Base-by-base conservation (phyloP, 2,797 vertebrate species). In the Acrossocheilus fasciatus region DNA sequence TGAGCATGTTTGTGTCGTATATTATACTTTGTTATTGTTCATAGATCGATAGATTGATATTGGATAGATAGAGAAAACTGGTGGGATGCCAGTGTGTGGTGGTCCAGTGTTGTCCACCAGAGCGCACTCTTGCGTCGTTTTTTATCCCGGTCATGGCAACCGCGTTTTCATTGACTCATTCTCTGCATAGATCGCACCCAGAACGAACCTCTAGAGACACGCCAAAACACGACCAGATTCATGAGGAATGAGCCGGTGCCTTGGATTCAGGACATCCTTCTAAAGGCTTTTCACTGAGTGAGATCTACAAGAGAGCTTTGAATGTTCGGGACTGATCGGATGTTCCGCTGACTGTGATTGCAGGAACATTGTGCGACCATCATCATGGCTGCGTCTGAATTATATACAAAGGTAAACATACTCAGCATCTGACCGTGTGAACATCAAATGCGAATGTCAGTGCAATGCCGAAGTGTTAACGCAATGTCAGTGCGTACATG, bases 351-450 rank as follows among this genome's bases (percentile, higher is more conserved):
- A 90, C 89, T 89, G 89, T 87, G 90, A 93, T 88, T 84, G 92
- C 92, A 87, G 91, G 81, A 77, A 92, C 90, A 93, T 91, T 72
- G 76, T 62, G 79, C 59, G 91, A 89, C 88, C 91, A 91, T 87
- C 91, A 94, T 91, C 93, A 98, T 98, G 97, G 97, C 98, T 93
- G 97, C 97, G 92, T 97, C 97, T 73, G 97, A 98, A 96, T 97
- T 98, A 82, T 98, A 97, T 93, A 98, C 98, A 88, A 98, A 98
- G 98, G 98, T 98, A 95, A 96, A 84, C 54, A 52, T 20, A 26
- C 50, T 85, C 75, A n/a, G 18, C 75, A 85, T 79, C 66, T 59
- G 6, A 57, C 59, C 6, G n/a, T 34, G 34, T 74, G 26, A 26
- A 68, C 45, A 36, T 54, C 8, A 30, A 23, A 41, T 36, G 39